Base-by-base conservation (phyloP, 1,140 invertebrate species). In the Brachionus koreanus region DNA sequence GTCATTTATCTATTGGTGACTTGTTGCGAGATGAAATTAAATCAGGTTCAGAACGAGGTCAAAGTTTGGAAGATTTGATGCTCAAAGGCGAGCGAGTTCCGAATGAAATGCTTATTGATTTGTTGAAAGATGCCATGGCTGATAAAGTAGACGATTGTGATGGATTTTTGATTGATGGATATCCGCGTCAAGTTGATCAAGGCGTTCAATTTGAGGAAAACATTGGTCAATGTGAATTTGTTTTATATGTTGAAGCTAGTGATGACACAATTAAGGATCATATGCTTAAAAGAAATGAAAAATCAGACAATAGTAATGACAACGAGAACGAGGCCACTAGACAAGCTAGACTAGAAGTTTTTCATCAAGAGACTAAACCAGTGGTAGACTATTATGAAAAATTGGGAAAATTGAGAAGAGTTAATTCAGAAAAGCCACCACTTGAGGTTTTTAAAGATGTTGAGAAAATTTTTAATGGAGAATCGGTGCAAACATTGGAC, bases 221-320 rank as follows among this genome's bases (percentile, higher is more conserved):
- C 84, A 57, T 82, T 42, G 76, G 49, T 9, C n/a, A 39, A 7
- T 79, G 76, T 65, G 61, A 65, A 10, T 96, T 95, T 87, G 94
- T 99, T 0, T 88, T 99, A 3, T 97, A 96, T 87, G 94, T 99
- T 85, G 93, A 98, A 79, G 98, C 97, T 86, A 90, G 91, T 10
- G 90, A 93, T 85, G 92, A 98, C 82, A 86, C 92, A 3, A 98
- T 96, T 87, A 92, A 93, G 0, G 86, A 93, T 29, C 90, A 96
- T 39, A 97, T 95, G 86, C 86, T 98, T 52, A 91, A 91, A 5
- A 91, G 97, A 49, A 96, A 96, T 1, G 52, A 83, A 25, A 19
- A 12, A 25, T 96, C 95, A 87, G 96, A 96, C 0, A 91, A 97
- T 19, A 91, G 92, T 1, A 97, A 99, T 89, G 97, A 99, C 86